Conservation (phyloP, 2,797 vertebrate genomes). For the Botia almorhae region DNA sequence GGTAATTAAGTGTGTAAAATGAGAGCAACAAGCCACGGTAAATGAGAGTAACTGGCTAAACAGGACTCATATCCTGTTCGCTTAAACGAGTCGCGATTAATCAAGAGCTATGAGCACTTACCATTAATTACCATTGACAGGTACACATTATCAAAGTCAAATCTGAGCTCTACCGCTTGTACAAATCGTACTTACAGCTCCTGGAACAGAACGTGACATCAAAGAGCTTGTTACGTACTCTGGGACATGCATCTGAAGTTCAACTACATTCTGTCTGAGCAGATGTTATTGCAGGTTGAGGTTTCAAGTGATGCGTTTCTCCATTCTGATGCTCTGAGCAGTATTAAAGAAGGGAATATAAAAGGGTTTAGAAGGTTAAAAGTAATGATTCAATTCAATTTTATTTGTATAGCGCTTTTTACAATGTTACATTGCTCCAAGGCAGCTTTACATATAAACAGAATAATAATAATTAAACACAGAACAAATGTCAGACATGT, state of each 20-base stretch:
- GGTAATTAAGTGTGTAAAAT: constrained; percentile 49
- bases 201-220: background rate
- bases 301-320: constrained; percentile 1
- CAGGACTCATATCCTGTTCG: constrained; percentile 48
- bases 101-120: constrained; percentile 45
- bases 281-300: constrained; percentile 26
- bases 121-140: constrained; percentile 48
- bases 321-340: background rate
- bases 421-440: no score
- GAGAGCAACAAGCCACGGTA: constrained; percentile 50
- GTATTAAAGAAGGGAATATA: background rate
- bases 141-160: constrained; percentile 41
- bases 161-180: constrained; percentile 13
- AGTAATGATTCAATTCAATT: background rate
- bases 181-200: constrained; percentile 10
- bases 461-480: no score
- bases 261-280: constrained; percentile 16
- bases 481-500: no score
- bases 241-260: constrained; percentile 28
- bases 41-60: constrained; percentile 42
- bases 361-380: constrained; percentile 3
- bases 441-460: no score
- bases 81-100: constrained; percentile 54
- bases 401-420: no score
- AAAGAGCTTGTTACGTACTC: constrained; percentile 1